Conservation (phyloP, 2,888 invertebrate genomes). For the Tholera decimalis region DNA sequence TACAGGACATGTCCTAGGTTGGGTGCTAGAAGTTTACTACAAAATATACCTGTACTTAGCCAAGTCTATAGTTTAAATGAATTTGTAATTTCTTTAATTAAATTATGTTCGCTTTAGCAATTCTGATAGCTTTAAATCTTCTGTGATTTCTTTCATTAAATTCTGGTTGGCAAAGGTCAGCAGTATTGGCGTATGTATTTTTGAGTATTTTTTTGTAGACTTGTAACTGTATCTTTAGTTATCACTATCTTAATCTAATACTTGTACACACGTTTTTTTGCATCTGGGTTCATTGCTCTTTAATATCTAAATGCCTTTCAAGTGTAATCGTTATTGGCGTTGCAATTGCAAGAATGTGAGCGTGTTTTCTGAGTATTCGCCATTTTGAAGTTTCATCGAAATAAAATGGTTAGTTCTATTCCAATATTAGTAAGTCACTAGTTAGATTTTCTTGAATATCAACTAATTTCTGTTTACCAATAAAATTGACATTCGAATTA, state of each 20-base stretch:
- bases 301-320: slow-evolving; percentile 1
- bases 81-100: no score
- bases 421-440: neutral
- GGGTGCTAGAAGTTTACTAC: no score
- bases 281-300: slow-evolving; percentile 32
- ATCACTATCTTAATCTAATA: neutral
- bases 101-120: no score
- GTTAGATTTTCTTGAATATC: neutral
- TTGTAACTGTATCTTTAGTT: slow-evolving; percentile 17
- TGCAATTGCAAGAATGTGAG: neutral
- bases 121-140: no score
- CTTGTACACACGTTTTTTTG: slow-evolving; percentile 41
- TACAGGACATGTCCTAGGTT: no score
- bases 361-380: neutral
- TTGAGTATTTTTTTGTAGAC: slow-evolving; percentile 6
- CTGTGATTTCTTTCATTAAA: no score
- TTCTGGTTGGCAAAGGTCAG: slow-evolving; percentile 1
- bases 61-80: no score
- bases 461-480: neutral
- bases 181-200: neutral
- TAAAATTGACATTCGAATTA: neutral
- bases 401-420: neutral
- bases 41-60: no score
- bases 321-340: neutral
- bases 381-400: neutral